Conservation (phyloP, 2,797 vertebrate species). For the Botia almorhae region DNA sequence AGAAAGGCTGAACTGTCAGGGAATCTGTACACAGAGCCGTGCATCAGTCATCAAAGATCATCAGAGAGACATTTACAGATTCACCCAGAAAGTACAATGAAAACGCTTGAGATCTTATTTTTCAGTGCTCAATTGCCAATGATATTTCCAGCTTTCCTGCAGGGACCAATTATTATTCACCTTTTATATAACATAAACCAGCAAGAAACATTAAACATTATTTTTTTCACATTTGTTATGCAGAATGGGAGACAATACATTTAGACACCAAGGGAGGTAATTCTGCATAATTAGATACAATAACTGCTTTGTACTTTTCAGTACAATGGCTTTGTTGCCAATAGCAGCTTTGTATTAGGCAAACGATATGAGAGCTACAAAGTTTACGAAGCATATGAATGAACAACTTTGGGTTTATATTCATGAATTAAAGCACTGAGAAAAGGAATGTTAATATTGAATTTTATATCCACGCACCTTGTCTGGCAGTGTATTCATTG, state of each 20-base stretch:
- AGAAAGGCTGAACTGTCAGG: not conserved
- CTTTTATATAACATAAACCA: slow-evolving; percentile 3
- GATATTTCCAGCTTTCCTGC: not conserved
- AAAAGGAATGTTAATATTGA: not conserved
- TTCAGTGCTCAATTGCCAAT: not conserved
- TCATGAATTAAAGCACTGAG: not conserved
- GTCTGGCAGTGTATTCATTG: slow-evolving; percentile 97
- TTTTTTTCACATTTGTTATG: not conserved
- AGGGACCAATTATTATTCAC: not conserved
- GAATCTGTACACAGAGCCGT: not conserved
- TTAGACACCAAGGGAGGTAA: not conserved
- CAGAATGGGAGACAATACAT: slow-evolving; percentile 16
- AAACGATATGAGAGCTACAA: not conserved
- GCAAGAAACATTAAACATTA: not conserved
- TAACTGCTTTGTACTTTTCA: not conserved
- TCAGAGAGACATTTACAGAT: not conserved
- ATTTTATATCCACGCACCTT: slow-evolving; percentile 79
- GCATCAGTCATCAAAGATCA: not conserved
- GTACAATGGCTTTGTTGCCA: slow-evolving; percentile 18
- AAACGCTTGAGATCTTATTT: not conserved
- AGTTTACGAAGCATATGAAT: not conserved
- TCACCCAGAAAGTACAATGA: not conserved
- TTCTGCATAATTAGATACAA: slow-evolving; percentile 20
- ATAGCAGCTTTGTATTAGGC: not conserved
- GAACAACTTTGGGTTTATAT: not conserved